Base-by-base conservation (phyloP, 2,113 vertebrate genomes). In the Melanerpes aurifrons region DNA sequence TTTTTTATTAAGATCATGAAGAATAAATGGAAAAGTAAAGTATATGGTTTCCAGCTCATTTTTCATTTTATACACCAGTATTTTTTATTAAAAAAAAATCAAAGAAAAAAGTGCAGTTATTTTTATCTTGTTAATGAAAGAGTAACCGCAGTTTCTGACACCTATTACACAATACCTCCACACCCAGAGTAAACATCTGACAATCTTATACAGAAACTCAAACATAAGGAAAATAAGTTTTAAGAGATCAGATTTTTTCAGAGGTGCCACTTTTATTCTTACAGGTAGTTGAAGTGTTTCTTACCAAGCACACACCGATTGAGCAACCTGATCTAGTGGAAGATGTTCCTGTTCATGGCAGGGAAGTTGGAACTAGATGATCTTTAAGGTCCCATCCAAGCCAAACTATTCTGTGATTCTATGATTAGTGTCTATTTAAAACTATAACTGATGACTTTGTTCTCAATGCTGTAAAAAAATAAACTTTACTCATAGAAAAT, bases 71-170 rank as follows among this genome's bases (percentile, higher is more conserved):
- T 61, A 43, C 79, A 69, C 37, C 31, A 61, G 5, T 24, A 37
- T 50, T 72, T 87, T 90, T 72, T 0, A 37, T 72, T 78, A 61
- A 0, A 72, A 81, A 13, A n/a, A 43, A 79, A 24, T 26, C 17
- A 32, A 53, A 11, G 3, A 62, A 28, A 13, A 61, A 43, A 4
- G 2, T 32, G 1, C 4, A 54, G 12, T 0, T 73, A 53, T 45
- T 86, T 74, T 79, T 21, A 21, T 86, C 69, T 62, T 43, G 61
- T 24, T 64, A 47, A 66, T 18, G 28, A 37, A 76, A 75, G 8
- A 53, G 18, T 7, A 53, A 48, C 29, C 63, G 0, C n/a, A 10
- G 3, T 63, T 89, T 86, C 54, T 82, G n/a, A 57, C 12, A 68
- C 9, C 19, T 12, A 28, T 10, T 8, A 37, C 29, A 31, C 9